Evolutionary conservation across 2,888 invertebrate genomes (phyloP), one percentile per base, ranked within the genome.

Genomic region (Clunio marinus): DNA sequence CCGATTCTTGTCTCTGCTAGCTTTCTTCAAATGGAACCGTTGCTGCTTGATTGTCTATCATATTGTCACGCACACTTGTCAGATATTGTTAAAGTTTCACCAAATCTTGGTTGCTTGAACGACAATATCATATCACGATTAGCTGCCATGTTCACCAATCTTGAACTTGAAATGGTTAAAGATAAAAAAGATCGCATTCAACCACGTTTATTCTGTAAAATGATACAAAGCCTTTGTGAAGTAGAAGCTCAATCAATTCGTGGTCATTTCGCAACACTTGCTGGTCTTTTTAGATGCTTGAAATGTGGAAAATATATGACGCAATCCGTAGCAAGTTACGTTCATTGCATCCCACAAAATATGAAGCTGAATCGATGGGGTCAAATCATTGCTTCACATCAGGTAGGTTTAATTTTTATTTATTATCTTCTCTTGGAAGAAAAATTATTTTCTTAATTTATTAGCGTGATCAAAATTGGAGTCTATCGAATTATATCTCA

Each of bases 1-100:
- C 95, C 96, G 0, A 90, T 97, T 66, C 82, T 96, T 70, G 93
- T 96, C 0, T 96, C 96, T 0, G 96, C 96, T 0, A 93, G 94
- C 32, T 97, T 96, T 77, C 81, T 97, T 25, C 80, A 94, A 84
- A 96, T 96, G 96, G 91, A 94, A 73, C 89, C 91, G 1, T 80
- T 96, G 63, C 83, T 95, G 2, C 85, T 91, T 72, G 91, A 91
- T 76, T 96, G 96, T 72, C 81, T 96, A 66, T 83, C 87, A 51
- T 96, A 86, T 80, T 93, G 94, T 73, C 93, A 93, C 76, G 84
- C 86, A 25, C 88, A 93, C 75, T 87, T 96, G 82, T 90, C 87
- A 73, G 91, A 93, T 70, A 89, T 96, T 65, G 84, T 96, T 27
- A 88, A 88, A 75, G 89, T 89, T 0, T 87, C 92, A 4, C 89